Percentiles rank a stretch among this genome's conserved stretches.
phyloP scores from a whole-genome alignment of 2,113 vertebrate genomes.

The Kryptolebias marmoratus region DNA sequence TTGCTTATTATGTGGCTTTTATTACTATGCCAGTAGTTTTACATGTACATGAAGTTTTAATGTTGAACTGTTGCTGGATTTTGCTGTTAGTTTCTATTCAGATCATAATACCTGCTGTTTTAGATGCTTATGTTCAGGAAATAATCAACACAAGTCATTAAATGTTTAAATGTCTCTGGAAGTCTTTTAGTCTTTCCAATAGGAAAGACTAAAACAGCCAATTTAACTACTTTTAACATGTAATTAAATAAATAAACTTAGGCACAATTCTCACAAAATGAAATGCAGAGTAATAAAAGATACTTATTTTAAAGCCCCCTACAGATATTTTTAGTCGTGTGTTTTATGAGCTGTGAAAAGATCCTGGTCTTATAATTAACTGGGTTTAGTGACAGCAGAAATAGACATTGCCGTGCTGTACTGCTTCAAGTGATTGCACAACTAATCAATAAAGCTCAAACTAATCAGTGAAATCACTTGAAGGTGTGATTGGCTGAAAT shows the following conservation, averaged over 20 bases:
- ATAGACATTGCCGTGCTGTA: neutral
- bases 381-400: constrained; percentile 1
- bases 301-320: constrained; percentile 6
- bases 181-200: no score
- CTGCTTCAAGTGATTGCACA: constrained; percentile 22
- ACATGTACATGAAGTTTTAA: neutral
- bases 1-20: neutral
- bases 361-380: constrained; percentile 14
- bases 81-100: neutral
- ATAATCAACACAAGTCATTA: neutral
- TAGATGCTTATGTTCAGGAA: neutral
- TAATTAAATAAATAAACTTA: no score
- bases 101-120: neutral
- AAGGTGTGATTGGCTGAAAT: constrained; percentile 11
- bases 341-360: neutral
- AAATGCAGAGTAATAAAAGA: neutral
- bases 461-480: constrained; percentile 34
- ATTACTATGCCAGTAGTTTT: neutral
- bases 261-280: no score
- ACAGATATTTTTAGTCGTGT: neutral
- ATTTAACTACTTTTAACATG: no score
- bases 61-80: neutral
- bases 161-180: no score
- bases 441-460: constrained; percentile 37
- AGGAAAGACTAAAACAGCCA: no score